Evolutionary conservation across 2,888 invertebrate species (phyloP).

Genomic region (Lepidocyrtoides sp.): DNA sequence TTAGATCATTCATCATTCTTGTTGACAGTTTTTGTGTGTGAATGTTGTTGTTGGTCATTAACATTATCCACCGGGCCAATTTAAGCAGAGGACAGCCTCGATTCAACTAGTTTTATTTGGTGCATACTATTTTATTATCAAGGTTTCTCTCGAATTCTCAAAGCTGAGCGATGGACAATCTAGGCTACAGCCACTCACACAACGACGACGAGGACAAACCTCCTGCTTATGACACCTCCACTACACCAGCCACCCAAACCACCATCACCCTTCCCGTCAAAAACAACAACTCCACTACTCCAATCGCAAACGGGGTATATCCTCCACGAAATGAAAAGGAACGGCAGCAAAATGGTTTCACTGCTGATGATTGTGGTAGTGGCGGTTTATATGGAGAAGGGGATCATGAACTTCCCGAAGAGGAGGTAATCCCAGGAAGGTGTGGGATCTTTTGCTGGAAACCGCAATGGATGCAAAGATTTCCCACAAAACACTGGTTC

Average conservation of each 20-base stretch:
- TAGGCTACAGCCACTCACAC: conserved; percentile 34
- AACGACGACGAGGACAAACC: conserved; percentile 32
- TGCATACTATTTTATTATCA: too few species aligned
- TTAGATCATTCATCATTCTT: conserved; percentile 55
- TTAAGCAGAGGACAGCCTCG: conserved; percentile 7
- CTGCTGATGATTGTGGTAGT: not conserved
- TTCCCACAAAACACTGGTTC: conserved; percentile 89
- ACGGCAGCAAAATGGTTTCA: not conserved
- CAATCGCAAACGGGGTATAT: not conserved
- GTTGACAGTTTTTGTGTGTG: conserved; percentile 40
- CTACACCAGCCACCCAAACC: not conserved
- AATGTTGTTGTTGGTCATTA: conserved; percentile 51
- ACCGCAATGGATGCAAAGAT: conserved; percentile 89
- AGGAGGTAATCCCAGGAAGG: conserved; percentile 56
- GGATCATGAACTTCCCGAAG: conserved; percentile 27
- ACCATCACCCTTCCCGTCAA: conserved; percentile 12
- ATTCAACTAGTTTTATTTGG: not conserved
- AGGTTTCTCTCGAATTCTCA: conserved; percentile 3
- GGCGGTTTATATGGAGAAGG: conserved; percentile 11
- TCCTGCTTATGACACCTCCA: conserved; percentile 15
- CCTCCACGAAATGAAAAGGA: not conserved
- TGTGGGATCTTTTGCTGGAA: conserved; percentile 89
- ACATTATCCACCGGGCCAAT: conserved; percentile 12
- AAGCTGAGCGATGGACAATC: conserved; percentile 52
- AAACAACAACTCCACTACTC: conserved; percentile 20